These are phyloP conservation scores for Vesta saturnalis DNA, from an alignment of 2,888 invertebrate genomes.

Conservation along the genomic window DNA sequence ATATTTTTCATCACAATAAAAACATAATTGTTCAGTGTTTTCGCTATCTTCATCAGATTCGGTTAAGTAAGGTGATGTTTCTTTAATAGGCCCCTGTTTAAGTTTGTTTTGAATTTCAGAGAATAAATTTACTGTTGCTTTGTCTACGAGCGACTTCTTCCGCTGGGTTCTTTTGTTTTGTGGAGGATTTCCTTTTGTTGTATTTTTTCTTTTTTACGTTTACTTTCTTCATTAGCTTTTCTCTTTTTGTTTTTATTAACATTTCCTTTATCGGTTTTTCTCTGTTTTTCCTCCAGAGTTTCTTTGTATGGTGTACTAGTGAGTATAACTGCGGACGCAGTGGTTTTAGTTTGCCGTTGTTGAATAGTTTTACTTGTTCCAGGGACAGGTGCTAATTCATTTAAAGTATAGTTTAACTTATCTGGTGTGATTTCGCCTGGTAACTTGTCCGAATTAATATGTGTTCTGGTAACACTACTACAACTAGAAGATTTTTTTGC, in stretches of 20 bases:
- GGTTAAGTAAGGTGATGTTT: background rate
- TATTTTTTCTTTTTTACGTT: background rate
- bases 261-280: background rate
- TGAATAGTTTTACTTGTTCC: background rate
- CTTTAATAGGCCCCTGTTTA: background rate
- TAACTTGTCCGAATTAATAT: background rate
- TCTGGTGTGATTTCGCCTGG: background rate
- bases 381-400: background rate
- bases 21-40: too few relatives aligned
- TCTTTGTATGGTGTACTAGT: background rate
- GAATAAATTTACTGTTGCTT: background rate
- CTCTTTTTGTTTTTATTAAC: background rate
- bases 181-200: background rate
- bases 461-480: background rate
- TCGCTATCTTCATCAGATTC: background rate
- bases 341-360: background rate
- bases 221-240: background rate
- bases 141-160: background rate
- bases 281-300: background rate
- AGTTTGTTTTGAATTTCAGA: background rate
- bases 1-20: too few relatives aligned
- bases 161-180: background rate
- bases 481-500: background rate
- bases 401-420: background rate
- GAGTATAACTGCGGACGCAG: background rate